Base-by-base conservation (phyloP, 2,113 vertebrate species). In the Sceloporus undulatus region DNA sequence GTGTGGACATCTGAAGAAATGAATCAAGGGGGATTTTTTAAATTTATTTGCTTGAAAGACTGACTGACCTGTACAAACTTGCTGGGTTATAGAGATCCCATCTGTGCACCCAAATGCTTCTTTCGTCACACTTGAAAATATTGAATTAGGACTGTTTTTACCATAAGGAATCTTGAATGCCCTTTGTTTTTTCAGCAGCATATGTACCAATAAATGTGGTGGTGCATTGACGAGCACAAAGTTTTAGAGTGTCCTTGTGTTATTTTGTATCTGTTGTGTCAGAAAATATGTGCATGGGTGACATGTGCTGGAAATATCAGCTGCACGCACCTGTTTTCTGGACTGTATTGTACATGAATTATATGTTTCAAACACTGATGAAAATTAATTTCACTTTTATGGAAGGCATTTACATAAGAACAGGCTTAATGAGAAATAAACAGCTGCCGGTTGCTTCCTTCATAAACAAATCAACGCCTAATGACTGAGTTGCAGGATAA, bases 401-500 rank as follows among this genome's bases (percentile, higher is more conserved):
- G 93, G 93, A 86, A 95, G 88, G 78, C 89, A 97, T 97, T 97
- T 97, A 95, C 96, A 96, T 97, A 96, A 96, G 94, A 96, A 96
- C 95, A 94, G 90, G 90, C 87, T 95, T 97, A 96, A 97, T 96
- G 97, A 97, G 94, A 95, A 92, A 92, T 92, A 95, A 96, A 95
- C 96, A 96, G 94, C 96, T 97, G 96, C 96, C 96, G 95, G 89
- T 96, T 88, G 91, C 94, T 94, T 91, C 95, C 95, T 97, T 96
- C 93, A 95, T 96, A 97, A 97, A 96, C 96, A 97, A 97, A 97
- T 96, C 97, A 96, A 97, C 96, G 95, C 95, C 94, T 96, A 96
- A 97, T 96, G 95, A 93, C 95, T 93, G 94, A 94, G 93, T 94
- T 97, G 96, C 89, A 89, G 90, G 91, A 95, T 97, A 97, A 96